Evolutionary conservation across 2,797 vertebrate species (phyloP), one percentile per base, ranked within the genome.

Genomic region (Heteromormyrus szaboi): DNA sequence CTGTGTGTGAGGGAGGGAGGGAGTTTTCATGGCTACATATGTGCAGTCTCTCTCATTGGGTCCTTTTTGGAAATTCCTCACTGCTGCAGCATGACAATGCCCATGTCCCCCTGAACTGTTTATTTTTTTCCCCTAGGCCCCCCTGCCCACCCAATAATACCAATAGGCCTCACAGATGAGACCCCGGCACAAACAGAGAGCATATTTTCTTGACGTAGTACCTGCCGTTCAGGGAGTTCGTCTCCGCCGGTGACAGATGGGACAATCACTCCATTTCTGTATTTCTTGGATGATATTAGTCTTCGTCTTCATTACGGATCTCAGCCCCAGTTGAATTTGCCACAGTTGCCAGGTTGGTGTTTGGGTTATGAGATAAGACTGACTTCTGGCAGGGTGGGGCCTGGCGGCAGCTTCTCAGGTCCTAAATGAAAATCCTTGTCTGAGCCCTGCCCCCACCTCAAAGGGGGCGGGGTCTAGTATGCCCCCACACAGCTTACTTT

Each of bases 51-150:
- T 72, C 48, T 91, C 59, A 91, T 22, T 54, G 56, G 33, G 33
- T 88, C 65, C 85, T 92, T 91, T 94, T 93, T 94, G 92, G 95
- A 93, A 94, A 94, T 92, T 90, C 89, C 92, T 93, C 94, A 90
- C 94, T 91, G 91, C 91, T 50, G 91, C 3, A 79, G 90, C 62
- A 76, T 50, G 86, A 29, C 72, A 46, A 81, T 0, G 2, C 17
- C 59, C 37, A 29, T 37, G 33, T 33, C 62, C 37, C 22, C 33
- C 22, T 4, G 37, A 29, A 12, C 25, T 25, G 62, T 85, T 88
- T n/a, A 46, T 88, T 79, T 3, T 3, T 48, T 85, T 50, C 41
- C 41, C 17, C 53, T 48, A 12, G 19, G 11, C 88, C 37, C 29
- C 22, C 19, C 12, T 51, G 44, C 46, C 54, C 29, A 8, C 41